Base-by-base conservation (phyloP, 35 echinoderm and acorn worm species). In the Holothuria glaberrima region DNA sequence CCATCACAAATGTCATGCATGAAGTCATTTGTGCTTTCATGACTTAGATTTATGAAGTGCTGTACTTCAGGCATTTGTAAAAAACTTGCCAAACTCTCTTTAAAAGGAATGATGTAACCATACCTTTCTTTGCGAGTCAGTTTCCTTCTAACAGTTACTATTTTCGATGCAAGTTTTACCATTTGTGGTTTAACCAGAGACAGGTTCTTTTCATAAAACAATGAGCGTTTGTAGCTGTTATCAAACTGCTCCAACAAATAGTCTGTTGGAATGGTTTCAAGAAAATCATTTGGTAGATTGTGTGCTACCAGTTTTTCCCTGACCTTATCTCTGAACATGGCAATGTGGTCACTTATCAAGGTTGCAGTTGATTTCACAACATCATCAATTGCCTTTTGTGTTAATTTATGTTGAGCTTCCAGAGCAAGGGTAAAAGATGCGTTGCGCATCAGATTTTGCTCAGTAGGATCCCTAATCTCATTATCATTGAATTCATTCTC, bases 1-100 rank as follows among this genome's bases (percentile, higher is more conserved):
- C 48, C 30, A 57, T 95, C 86, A 77, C 62, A 59, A 63, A 95
- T 41, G 28, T 85, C 56, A 38, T 45, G 82, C 87, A 88, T 78
- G 36, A 48, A n/a, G 5, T 92, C 65, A 92, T 78, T 24, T 84
- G 26, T 36, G 32, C 31, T 61, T 48, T 17, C 10, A 61, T 84
- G 52, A 20, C 18, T 29, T 10, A 16, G 4, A 12, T 31, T 61
- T 5, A 84, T 22, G 30, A 84, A 84, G 26, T 29, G 52, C 12
- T 61, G 9, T 18, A 84, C 80, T 63, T 82, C 78, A 26, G 78
- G 78, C 48, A 82, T 82, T 82, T 58, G 78, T 13, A 82, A 30
- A 31, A 82, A 58, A 58, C 20, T 24, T 57, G 46, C 22, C 18
- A 82, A 58, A 36, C 31, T 30, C 22, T 29, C 29, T 26, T 58